Conservation (phyloP, 2,888 invertebrate genomes). For the Ernsta delagoae region DNA sequence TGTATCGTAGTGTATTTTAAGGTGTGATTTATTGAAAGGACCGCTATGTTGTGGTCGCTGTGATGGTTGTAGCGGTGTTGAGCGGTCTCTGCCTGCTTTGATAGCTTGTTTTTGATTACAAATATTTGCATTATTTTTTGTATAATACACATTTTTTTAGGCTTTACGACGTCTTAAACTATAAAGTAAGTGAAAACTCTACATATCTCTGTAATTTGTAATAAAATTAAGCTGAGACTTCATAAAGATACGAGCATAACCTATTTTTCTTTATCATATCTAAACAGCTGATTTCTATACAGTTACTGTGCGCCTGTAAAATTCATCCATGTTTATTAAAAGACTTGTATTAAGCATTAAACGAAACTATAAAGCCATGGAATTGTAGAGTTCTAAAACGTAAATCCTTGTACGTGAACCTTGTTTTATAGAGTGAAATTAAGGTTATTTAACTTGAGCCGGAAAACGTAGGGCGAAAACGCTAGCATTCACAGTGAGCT, state of each 20-base stretch:
- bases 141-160: background rate
- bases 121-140: background rate
- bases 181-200: too few relatives aligned
- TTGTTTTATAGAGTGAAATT: background rate
- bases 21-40: constrained; percentile 39
- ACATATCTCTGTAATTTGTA: background rate
- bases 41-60: constrained; percentile 8
- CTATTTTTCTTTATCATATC: background rate
- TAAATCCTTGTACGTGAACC: background rate
- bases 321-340: background rate
- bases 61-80: too few relatives aligned
- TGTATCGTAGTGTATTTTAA: constrained; percentile 44
- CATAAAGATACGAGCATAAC: background rate
- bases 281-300: constrained; percentile 1
- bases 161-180: too few relatives aligned
- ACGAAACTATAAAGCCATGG: background rate
- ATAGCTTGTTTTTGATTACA: background rate
- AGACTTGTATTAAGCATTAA: background rate
- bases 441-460: background rate
- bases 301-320: background rate
- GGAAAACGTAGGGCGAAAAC: background rate
- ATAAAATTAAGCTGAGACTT: background rate
- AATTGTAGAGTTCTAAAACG: background rate
- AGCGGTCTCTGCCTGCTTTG: constrained; percentile 23
- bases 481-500: background rate